Base-by-base conservation (phyloP, 1,140 invertebrate genomes). In the Copidosoma floridanum region DNA sequence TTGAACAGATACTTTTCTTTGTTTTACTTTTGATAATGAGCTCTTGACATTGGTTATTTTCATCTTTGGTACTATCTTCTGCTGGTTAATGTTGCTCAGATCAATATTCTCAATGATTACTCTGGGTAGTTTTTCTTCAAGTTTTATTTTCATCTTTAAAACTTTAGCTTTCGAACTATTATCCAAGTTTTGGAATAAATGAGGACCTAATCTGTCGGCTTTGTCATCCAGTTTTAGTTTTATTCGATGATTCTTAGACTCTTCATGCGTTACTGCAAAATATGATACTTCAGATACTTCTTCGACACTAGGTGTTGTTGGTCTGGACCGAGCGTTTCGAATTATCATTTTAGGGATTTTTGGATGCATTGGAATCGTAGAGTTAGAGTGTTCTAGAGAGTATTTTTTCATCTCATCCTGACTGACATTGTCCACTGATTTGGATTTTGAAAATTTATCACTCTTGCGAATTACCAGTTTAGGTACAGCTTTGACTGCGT, bases 301-400 rank as follows among this genome's bases (percentile, higher is more conserved):
- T 29, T 78, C 72, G 20, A 74, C 64, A 1, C 69, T 73, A n/a
- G 77, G 78, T 0, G 77, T 80, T 14, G 64, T 64, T 2, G 78
- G 74, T 18, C 78, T 68, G 14, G 77, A 81, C 50, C 64, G 68
- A 7, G 68, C 70, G 21, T 79, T 81, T 32, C 75, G 67, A 43
- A 81, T 81, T 23, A 81, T 79, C 74, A 81, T 79, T 53, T 81
- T 81, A 60, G 79, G 79, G 68, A 81, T 78, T 60, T 80, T 78
- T 21, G 66, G 71, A 37, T 66, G 65, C 18, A 47, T 52, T 1
- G 55, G 51, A n/a, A 32, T 52, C 3, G 32, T 58, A 2, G 59
- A 21, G 14, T 11, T 55, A 18, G 46, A 43, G 6, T 5, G 35
- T 10, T 40, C 56, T 43, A 56, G 50, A 24, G 35, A 0, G 1